Conservation (phyloP, 1,140 invertebrate genomes). For the Drosophila mayri region DNA sequence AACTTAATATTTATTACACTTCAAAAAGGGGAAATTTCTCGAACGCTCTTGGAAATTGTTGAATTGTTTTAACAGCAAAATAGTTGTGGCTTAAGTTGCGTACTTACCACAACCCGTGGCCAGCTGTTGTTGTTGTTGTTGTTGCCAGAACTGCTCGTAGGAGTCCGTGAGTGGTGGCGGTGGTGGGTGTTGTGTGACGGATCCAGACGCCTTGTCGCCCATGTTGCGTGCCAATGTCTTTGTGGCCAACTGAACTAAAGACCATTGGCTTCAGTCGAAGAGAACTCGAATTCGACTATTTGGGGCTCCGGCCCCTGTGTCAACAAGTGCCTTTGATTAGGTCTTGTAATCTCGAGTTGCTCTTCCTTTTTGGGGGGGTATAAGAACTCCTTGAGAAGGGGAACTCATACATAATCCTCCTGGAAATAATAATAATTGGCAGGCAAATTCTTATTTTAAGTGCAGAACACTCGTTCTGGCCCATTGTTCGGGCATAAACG, state of each 20-base stretch:
- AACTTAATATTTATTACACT: slow-evolving; percentile 64
- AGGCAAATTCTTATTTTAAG: background rate
- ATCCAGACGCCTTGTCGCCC: slow-evolving; percentile 72
- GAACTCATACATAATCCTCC: background rate
- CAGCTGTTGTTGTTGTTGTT: slow-evolving; percentile 48
- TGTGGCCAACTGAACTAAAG: slow-evolving; percentile 52
- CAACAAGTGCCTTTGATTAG: slow-evolving; percentile 44
- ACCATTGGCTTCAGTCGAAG: slow-evolving; percentile 11
- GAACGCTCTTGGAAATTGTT: slow-evolving; percentile 47
- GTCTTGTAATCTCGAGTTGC: slow-evolving; percentile 41
- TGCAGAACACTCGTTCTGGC: background rate
- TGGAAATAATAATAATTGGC: background rate
- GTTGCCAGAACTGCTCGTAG: slow-evolving; percentile 16
- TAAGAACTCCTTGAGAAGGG: background rate
- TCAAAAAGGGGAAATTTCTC: slow-evolving; percentile 70
- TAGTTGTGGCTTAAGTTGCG: slow-evolving; percentile 54
- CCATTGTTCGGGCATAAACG: background rate
- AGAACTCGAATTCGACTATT: slow-evolving; percentile 12
- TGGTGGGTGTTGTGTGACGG: slow-evolving; percentile 15
- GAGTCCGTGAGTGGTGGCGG: slow-evolving; percentile 7
- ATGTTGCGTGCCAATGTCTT: slow-evolving; percentile 59
- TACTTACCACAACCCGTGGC: slow-evolving; percentile 73
- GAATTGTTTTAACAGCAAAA: slow-evolving; percentile 63
- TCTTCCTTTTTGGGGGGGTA: slow-evolving; percentile 14
- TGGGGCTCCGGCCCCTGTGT: background rate